A percentile compares a stretch with the other conserved stretches of the same genome.
Conservation (phyloP, 2,113 vertebrate genomes). For the Fregetta grallaria region DNA sequence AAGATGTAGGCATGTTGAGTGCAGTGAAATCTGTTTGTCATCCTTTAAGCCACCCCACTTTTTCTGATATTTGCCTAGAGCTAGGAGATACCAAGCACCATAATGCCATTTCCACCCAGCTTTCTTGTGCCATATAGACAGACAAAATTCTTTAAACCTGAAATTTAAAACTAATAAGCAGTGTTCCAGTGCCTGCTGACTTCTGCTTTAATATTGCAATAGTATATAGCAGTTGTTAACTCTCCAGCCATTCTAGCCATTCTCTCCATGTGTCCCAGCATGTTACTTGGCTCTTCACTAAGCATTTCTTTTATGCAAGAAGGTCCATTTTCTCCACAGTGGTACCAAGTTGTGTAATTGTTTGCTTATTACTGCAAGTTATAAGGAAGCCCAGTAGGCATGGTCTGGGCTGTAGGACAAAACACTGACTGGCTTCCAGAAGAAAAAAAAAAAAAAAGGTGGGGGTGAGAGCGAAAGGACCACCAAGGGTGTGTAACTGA, state of each 20-base stretch:
- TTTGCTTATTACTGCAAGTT: constrained; percentile 1
- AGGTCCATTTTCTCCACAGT: neutral
- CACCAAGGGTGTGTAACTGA: neutral
- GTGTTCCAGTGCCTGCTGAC: neutral
- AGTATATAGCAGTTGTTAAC: neutral
- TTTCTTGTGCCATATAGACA: neutral
- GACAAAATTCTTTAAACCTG: neutral
- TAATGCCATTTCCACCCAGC: neutral
- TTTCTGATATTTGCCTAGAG: neutral
- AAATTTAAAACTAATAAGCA: neutral
- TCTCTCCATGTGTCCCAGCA: neutral
- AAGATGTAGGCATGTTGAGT: neutral
- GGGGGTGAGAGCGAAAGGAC: neutral
- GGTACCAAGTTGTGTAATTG: neutral
- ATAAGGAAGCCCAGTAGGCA: neutral
- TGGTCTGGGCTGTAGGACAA: neutral
- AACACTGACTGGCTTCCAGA: constrained; percentile 4
- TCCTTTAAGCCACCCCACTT: neutral
- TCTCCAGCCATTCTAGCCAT: neutral
- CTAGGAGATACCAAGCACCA: neutral
- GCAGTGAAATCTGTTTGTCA: neutral
- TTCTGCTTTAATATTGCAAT: neutral
- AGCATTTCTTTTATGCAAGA: neutral
- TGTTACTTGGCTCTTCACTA: neutral
- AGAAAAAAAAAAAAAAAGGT: neutral